phyloP scores from a whole-genome alignment of 2,888 invertebrate genomes.

The Cremastinae sp. region DNA sequence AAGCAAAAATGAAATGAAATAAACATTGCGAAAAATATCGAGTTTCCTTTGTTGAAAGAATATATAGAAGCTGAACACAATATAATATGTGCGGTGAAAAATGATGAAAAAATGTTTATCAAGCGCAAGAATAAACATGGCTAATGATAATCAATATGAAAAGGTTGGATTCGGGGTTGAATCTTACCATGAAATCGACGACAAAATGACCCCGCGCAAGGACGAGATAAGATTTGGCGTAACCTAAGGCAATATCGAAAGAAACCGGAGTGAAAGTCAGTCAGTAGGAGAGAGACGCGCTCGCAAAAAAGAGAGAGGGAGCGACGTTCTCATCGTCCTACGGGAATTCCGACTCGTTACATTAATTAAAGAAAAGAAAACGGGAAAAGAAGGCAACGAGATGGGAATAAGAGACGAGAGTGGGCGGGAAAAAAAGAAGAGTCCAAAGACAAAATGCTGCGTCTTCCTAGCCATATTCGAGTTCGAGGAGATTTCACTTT shows the following conservation, averaged over 20 bases:
- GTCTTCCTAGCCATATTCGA: conserved; percentile 43
- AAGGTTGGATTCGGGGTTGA: no score
- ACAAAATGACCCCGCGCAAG: conserved; percentile 9
- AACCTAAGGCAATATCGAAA: conserved; percentile 46
- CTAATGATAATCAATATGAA: no score
- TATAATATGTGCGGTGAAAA: no score
- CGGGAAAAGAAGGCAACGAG: conserved; percentile 24
- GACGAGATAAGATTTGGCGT: conserved; percentile 51
- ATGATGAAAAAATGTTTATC: no score
- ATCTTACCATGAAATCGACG: neutral
- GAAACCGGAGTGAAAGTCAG: conserved; percentile 51
- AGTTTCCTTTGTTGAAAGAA: no score
- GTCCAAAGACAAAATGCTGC: conserved; percentile 20
- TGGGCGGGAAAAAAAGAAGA: neutral
- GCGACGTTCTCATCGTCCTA: conserved; percentile 52
- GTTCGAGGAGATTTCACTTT: conserved; percentile 47
- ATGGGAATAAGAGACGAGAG: conserved; percentile 7
- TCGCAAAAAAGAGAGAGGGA: conserved; percentile 1
- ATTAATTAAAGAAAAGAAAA: conserved; percentile 62
- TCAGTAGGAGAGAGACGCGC: conserved; percentile 4
- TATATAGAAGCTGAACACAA: no score
- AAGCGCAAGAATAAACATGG: no score
- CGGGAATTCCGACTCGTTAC: conserved; percentile 59
- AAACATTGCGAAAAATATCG: no score
- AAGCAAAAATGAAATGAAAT: no score